phyloP scores from a whole-genome alignment of 2,888 invertebrate species.

The Caenorhabditis sp. region DNA sequence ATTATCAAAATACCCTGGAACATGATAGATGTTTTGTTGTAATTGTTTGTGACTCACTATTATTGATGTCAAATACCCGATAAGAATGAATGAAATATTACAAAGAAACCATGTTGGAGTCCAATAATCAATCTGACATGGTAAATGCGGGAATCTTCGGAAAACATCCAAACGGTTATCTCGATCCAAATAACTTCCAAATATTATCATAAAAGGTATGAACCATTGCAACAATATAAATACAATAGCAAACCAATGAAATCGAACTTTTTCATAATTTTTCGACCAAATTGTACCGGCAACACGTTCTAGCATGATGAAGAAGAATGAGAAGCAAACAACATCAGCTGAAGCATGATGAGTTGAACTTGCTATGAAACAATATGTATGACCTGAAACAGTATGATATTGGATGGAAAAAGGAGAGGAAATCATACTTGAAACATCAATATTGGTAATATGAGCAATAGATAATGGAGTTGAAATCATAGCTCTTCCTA shows the following conservation, averaged over 20 bases:
- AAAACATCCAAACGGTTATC: constrained; percentile 23
- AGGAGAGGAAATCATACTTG: constrained; percentile 13
- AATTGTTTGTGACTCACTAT: constrained; percentile 11
- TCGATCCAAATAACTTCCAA: constrained; percentile 26
- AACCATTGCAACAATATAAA: constrained; percentile 30
- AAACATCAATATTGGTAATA: constrained; percentile 19
- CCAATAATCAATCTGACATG: constrained; percentile 32
- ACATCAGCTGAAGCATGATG: constrained; percentile 30
- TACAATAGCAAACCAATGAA: constrained; percentile 23
- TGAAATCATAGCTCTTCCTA: constrained; percentile 25
- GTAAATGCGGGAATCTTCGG: constrained; percentile 23
- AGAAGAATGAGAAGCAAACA: constrained; percentile 29
- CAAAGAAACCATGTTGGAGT: constrained; percentile 22
- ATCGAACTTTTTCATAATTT: constrained; percentile 28
- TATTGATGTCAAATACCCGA: constrained; percentile 22
- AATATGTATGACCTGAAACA: constrained; percentile 26
- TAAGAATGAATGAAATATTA: constrained; percentile 15
- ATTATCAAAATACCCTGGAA: constrained; percentile 29
- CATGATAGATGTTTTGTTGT: too few relatives aligned
- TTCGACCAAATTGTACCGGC: constrained; percentile 30
- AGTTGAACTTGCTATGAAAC: constrained; percentile 25
- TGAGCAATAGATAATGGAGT: constrained; percentile 28
- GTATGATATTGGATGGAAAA: background rate
- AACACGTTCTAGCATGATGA: constrained; percentile 31
- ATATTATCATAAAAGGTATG: constrained; percentile 21